Base-by-base conservation (phyloP, 2,888 invertebrate genomes). In the Tenthredo distinguenda region DNA sequence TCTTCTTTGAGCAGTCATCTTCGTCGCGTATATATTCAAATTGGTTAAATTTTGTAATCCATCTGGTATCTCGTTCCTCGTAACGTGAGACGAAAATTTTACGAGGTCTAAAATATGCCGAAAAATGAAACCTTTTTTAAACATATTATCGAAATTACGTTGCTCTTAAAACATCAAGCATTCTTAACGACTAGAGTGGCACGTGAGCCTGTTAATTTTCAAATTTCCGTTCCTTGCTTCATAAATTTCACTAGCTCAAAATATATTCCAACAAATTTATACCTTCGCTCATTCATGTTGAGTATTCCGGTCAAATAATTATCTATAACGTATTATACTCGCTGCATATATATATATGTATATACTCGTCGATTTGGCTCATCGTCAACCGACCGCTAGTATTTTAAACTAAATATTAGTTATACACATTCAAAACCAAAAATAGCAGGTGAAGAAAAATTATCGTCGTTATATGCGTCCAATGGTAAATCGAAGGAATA, bases 31-130 rank as follows among this genome's bases (percentile, higher is more conserved):
- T 55, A 55, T 77, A 77, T 77, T 77, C 50, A 77, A 77, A 77
- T 77, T 77, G 26, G 50, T 47, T 26, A 31, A 77, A 77, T 77
- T 77, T 77, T 50, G 77, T 77, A 77, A 77, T 50, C 77, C 77
- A 50, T 10, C 77, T 31, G 26, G 7, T 34, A 62, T 77, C 50
- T 26, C 77, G 47, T 77, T 50, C 3, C 31, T 12, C 26, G 77
- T 77, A 77, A 77, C 77, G 77, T 77, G 77, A 77, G 31, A 9
- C n/a, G 77, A 77, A 77, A 77, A 77, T 77, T 77, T 77, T 77
- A 77, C 40, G 77, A 31, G 47, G 50, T 12, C 26, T 47, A 55
- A 77, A 50, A 31, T 50, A 50, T 77, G 55, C 47, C 31, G 77
- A 31, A 77, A 77, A 77, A 50, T 77, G 55, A 77, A 50, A 77